These are phyloP conservation scores for Pterostichus niger DNA, from an alignment of 2,888 invertebrate genomes.

Conservation along the genomic window DNA sequence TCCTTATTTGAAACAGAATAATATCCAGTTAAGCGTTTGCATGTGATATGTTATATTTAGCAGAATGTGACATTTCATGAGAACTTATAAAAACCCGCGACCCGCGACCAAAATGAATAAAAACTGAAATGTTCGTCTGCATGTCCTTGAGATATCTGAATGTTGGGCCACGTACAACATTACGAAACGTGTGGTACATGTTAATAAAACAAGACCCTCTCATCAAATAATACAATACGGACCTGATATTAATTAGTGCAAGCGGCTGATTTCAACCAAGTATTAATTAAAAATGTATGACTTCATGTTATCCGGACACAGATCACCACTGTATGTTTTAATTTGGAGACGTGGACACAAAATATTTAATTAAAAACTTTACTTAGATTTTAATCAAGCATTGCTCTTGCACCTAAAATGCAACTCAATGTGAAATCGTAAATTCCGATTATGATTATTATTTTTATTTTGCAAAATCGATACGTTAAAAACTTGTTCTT, in stretches of 20 bases:
- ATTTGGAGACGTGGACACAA: conserved; percentile 25
- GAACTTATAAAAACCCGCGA: too few relatives aligned
- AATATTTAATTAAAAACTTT: conserved; percentile 54
- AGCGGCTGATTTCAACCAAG: conserved; percentile 56
- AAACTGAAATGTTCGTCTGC: not conserved
- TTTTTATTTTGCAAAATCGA: too few relatives aligned
- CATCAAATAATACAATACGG: conserved; percentile 51
- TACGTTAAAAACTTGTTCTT: too few relatives aligned
- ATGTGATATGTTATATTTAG: too few relatives aligned
- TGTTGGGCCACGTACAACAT: conserved; percentile 49
- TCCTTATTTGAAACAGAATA: too few relatives aligned
- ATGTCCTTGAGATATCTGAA: conserved; percentile 45
- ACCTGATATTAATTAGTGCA: conserved; percentile 50
- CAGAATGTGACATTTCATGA: too few relatives aligned
- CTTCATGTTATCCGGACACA: conserved; percentile 43
- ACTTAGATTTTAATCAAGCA: conserved; percentile 19
- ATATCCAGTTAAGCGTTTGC: too few relatives aligned
- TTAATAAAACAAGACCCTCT: conserved; percentile 6
- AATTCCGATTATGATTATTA: too few relatives aligned
- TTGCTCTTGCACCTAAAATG: not conserved
- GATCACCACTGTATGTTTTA: conserved; percentile 41
- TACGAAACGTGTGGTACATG: conserved; percentile 32
- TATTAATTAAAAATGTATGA: conserved; percentile 64
- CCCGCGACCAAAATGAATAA: too few relatives aligned
- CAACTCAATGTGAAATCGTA: too few relatives aligned